Percentiles rank a stretch among this genome's conserved stretches.
Conservation (phyloP, 2,888 invertebrate genomes). For the Aleiodes alternator region DNA sequence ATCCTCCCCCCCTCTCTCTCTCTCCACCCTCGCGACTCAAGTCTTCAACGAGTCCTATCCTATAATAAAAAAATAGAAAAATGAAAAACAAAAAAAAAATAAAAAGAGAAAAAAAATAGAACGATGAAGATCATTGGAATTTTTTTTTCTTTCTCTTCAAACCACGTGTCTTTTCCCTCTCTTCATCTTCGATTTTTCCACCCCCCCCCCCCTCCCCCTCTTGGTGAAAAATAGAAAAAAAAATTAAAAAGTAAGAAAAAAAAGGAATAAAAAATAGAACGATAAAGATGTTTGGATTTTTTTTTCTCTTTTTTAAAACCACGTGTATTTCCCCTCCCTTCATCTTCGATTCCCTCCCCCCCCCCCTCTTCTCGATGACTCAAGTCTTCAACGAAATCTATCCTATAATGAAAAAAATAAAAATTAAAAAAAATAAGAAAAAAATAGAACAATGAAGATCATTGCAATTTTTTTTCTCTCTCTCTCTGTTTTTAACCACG, state of each 20-base stretch:
- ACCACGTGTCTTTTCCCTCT: conserved; percentile 25
- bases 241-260: background rate
- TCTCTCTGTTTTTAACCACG: conserved; percentile 11
- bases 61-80: background rate
- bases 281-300: conserved; percentile 11
- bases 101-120: conserved; percentile 13
- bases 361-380: background rate
- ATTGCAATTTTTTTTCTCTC: conserved; percentile 31
- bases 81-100: background rate
- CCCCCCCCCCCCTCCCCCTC: background rate
- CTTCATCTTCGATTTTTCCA: background rate
- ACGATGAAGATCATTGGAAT: background rate
- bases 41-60: background rate
- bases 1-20: too few relatives aligned
- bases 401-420: background rate
- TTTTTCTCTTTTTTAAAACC: conserved; percentile 26
- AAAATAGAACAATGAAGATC: conserved; percentile 9
- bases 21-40: background rate
- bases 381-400: background rate
- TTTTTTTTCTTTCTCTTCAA: conserved; percentile 44
- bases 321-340: conserved; percentile 30
- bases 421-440: background rate
- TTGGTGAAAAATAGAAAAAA: too few relatives aligned
- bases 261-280: conserved; percentile 8
- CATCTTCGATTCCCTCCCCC: too few relatives aligned